A percentile compares a stretch with the other conserved stretches of the same genome.
phyloP scores from a whole-genome alignment of 1,140 invertebrate genomes.

The Caerostris extrusa region DNA sequence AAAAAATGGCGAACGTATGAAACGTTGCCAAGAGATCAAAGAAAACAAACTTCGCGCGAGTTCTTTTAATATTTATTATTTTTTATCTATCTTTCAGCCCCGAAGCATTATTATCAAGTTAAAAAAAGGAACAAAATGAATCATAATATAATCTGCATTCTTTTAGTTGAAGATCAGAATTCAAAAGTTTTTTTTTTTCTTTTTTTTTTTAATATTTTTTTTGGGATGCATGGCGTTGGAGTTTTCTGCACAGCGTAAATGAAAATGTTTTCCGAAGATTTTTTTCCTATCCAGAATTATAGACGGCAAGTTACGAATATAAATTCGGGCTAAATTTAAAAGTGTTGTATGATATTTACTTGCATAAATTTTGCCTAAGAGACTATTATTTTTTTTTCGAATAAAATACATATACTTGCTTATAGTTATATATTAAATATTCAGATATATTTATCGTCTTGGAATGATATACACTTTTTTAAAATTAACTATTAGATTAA shows the following conservation, averaged over 20 bases:
- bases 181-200: background rate
- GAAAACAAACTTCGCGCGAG: background rate
- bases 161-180: background rate
- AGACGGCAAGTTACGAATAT: background rate
- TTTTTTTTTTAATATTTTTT: background rate
- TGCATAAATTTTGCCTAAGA: too few relatives aligned
- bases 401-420: background rate
- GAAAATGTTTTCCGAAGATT: background rate
- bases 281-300: background rate
- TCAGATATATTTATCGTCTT: too few relatives aligned
- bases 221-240: background rate
- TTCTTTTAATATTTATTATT: background rate
- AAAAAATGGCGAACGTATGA: background rate
- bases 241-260: background rate
- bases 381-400: background rate
- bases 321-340: background rate
- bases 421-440: too few relatives aligned
- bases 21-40: background rate
- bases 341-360: too few relatives aligned
- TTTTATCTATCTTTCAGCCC: background rate
- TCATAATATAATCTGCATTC: background rate
- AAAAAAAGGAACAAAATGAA: background rate
- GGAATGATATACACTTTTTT: too few relatives aligned
- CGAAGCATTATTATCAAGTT: background rate
- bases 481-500: too few relatives aligned